Conservation (phyloP, 2,797 vertebrate genomes). For the Selene dorsalis region DNA sequence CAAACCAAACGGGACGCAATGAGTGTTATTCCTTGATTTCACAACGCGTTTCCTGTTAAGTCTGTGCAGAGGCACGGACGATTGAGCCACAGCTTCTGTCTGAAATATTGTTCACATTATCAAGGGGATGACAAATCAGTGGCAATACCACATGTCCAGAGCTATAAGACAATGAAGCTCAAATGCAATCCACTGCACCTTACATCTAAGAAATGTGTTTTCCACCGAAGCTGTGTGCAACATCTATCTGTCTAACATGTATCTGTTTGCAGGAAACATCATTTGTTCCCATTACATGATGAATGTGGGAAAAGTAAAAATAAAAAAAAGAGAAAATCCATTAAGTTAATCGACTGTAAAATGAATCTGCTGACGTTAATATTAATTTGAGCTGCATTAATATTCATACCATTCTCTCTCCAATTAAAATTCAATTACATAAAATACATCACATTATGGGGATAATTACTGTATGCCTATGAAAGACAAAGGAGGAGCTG, state of each 20-base stretch:
- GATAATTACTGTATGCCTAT: constrained; percentile 44
- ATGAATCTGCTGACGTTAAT: constrained; percentile 48
- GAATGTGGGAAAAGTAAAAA: constrained; percentile 38
- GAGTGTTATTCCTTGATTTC: constrained; percentile 5
- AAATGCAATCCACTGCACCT: constrained; percentile 21
- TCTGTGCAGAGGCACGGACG: background rate
- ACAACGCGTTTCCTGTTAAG: constrained; percentile 25
- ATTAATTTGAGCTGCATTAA: constrained; percentile 52
- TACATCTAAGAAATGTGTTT: constrained; percentile 45
- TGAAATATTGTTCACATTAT: constrained; percentile 35
- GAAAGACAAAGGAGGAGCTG: constrained; percentile 41
- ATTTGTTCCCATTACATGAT: constrained; percentile 40
- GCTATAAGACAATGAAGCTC: constrained; percentile 25
- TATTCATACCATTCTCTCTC: constrained; percentile 47
- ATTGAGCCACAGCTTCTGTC: constrained; percentile 23
- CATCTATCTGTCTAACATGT: no score
- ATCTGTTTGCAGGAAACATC: constrained; percentile 16
- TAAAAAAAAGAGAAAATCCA: constrained; percentile 26
- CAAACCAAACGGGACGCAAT: constrained; percentile 37
- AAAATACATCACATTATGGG: constrained; percentile 55
- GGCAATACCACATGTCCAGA: constrained; percentile 20
- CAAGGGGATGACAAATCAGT: constrained; percentile 28
- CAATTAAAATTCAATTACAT: constrained; percentile 64
- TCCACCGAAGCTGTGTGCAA: background rate
- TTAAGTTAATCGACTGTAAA: constrained; percentile 53